These are phyloP conservation scores for Sebastes miniatus DNA, from an alignment of 2,797 vertebrate genomes.

Conservation along the genomic window DNA sequence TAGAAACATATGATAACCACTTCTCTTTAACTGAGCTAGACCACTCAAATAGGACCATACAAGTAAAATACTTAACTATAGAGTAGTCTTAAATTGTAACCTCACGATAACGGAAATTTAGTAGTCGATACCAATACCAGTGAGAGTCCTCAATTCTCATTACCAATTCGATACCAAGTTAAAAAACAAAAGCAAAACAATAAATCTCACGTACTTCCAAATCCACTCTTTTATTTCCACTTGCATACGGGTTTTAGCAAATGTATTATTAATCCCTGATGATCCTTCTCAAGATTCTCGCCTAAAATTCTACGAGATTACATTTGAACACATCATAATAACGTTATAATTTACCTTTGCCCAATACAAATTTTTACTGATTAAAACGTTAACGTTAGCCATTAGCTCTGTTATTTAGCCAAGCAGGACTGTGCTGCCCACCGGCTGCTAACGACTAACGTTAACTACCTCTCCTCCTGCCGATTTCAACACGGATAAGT, in stretches of 20 bases:
- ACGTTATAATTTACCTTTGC: not conserved
- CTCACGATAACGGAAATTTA: not conserved
- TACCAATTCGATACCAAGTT: no score
- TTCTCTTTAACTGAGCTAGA: not conserved
- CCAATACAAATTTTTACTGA: not conserved
- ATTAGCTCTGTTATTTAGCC: not conserved
- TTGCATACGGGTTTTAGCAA: not conserved
- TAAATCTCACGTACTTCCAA: not conserved
- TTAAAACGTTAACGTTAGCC: not conserved
- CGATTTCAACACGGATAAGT: not conserved
- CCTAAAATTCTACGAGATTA: not conserved
- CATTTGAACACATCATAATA: not conserved
- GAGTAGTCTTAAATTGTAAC: not conserved
- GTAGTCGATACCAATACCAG: not conserved
- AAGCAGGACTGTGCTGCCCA: no score
- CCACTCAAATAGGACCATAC: not conserved
- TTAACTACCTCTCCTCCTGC: not conserved
- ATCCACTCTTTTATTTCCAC: fast-evolving
- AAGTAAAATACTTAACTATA: not conserved
- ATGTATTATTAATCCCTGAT: not conserved
- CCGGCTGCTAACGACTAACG: not conserved
- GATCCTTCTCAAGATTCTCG: fast-evolving
- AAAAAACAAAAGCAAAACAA: no score
- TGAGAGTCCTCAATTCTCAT: fast-evolving
- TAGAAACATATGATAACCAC: not conserved